These are phyloP conservation scores for Crotophaga sulcirostris DNA, from an alignment of 2,113 vertebrate species.

Conservation along the genomic window DNA sequence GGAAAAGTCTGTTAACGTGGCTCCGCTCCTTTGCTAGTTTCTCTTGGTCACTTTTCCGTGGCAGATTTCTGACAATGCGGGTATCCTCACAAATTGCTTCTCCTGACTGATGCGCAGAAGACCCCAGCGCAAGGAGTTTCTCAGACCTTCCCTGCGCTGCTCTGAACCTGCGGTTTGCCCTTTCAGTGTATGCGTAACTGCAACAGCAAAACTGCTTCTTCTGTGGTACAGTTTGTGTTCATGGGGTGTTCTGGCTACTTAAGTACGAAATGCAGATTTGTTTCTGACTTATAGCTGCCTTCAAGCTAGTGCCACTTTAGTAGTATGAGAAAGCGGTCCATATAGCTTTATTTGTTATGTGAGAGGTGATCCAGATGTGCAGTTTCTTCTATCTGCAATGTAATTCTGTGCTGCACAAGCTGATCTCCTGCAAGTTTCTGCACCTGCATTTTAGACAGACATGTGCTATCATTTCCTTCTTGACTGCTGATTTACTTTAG, in stretches of 20 bases:
- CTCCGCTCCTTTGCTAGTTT: background rate
- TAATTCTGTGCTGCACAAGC: background rate
- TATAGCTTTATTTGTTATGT: background rate
- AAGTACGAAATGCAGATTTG: background rate
- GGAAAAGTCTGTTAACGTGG: background rate
- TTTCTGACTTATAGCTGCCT: background rate
- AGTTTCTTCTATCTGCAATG: background rate
- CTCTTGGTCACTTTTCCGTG: background rate
- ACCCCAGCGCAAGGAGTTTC: background rate
- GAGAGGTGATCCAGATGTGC: background rate
- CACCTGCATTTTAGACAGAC: background rate
- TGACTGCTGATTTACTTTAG: background rate
- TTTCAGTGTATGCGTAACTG: background rate
- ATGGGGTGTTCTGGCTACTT: background rate
- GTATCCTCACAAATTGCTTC: accelerated
- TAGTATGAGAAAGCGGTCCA: background rate
- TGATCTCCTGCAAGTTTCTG: background rate
- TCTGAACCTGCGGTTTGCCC: background rate
- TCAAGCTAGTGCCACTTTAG: background rate
- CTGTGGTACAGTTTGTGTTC: background rate
- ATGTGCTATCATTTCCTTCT: background rate
- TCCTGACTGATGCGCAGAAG: background rate
- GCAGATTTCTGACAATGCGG: background rate
- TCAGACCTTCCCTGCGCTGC: background rate
- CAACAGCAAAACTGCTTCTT: background rate